Evolutionary conservation across 2,888 invertebrate genomes (phyloP).

Genomic region (Steinernema hermaphroditum): DNA sequence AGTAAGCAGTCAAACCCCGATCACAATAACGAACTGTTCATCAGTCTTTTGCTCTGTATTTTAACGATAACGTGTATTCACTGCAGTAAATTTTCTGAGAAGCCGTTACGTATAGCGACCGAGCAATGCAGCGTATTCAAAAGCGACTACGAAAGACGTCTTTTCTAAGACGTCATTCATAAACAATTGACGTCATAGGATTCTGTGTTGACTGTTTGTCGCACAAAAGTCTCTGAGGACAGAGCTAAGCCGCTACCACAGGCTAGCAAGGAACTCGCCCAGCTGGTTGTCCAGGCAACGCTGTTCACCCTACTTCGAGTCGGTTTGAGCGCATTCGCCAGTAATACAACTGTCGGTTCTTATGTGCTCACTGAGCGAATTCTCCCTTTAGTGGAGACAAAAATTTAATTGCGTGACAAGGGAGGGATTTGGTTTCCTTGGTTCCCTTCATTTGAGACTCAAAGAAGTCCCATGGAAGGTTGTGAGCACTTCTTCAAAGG

Average conservation of each 20-base stretch:
- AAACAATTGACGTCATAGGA: not conserved
- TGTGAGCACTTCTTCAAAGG: not conserved
- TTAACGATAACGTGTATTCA: constrained; percentile 22
- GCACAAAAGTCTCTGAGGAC: not conserved
- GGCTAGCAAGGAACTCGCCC: not conserved
- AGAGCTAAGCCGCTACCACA: not conserved
- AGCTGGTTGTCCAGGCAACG: constrained; percentile 30
- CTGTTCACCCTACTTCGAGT: not conserved
- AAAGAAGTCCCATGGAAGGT: not conserved
- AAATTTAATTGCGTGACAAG: constrained; percentile 2
- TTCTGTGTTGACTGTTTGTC: not conserved
- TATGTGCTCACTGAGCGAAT: not conserved
- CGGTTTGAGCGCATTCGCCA: not conserved
- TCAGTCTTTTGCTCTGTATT: constrained; percentile 10
- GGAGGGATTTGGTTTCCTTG: not conserved
- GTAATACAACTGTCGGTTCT: constrained; percentile 17
- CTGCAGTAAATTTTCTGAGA: not conserved
- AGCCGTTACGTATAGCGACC: not conserved
- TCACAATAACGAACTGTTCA: not conserved
- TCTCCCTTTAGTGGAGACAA: not conserved
- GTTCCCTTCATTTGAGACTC: not conserved
- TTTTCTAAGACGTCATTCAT: not conserved
- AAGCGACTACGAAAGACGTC: not conserved
- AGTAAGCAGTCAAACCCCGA: not conserved
- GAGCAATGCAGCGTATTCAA: not conserved